Evolutionary conservation across 2,888 invertebrate genomes (phyloP), one percentile per base, ranked within the genome.

Genomic region (Bedellia somnulentella): DNA sequence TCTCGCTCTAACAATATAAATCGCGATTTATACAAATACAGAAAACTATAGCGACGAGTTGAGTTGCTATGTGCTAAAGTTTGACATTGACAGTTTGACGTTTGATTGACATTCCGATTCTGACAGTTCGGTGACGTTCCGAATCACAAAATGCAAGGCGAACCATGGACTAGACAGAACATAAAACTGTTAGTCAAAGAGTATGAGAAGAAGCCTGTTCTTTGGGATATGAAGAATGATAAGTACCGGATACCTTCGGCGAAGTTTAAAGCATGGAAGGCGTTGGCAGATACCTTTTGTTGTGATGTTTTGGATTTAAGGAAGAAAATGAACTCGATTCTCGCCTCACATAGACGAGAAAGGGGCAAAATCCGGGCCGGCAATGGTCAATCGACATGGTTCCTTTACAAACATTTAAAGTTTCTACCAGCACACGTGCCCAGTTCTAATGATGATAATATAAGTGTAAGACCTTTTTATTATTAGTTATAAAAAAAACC

Each of bases 311-410:
- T 49, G 0, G 66, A 67, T 33, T 35, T 75, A 33, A 43, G 60
- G 16, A 67, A 62, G 52, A 75, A 75, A 36, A 36, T 75, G 31
- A 67, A 67, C 39, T 73, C 73, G 1, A 43, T 75, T 22, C 54
- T 73, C 38, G 75, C 73, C 2, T 75, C 73, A 23, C 58, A 68
- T 24, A 45, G 73, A 3, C 51, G 73, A 3, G 73, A 71, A 44
- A 64, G 63, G 38, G 42, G 44, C 26, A 64, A 60, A 37, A 53
- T 70, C 12, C 51, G 60, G 2, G 36, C 43, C 4, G 70, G 70
- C 1, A n/a, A n/a, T n/a, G 54, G 52, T 4, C 43, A 42, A 4
- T 58, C 64, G 1, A 42, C 43, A 0, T 75, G 73, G 73, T 70
- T 64, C 41, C 45, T 71, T 28, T 75, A 73, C 34, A 43, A 46